A percentile compares a stretch with the other conserved stretches of the same genome.
These are phyloP conservation scores for Onychorhynchus coronatus DNA, from an alignment of 2,113 vertebrate species.

Conservation along the genomic window DNA sequence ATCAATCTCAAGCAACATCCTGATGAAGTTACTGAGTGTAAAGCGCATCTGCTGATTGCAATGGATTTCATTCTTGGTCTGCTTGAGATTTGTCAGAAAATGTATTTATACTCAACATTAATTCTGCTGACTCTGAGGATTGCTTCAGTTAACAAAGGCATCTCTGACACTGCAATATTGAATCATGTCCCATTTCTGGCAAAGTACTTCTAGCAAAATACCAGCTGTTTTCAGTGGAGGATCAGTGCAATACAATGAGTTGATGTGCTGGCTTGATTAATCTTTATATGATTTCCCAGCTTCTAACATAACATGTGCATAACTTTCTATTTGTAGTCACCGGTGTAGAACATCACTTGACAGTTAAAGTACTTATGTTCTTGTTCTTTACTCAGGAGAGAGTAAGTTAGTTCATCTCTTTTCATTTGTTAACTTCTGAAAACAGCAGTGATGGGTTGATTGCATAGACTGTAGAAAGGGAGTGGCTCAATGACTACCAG, in stretches of 20 bases:
- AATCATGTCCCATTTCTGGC: slow-evolving; percentile 48
- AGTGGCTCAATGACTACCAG: neutral
- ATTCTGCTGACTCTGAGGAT: slow-evolving; percentile 51
- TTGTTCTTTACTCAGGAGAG: neutral
- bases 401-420: neutral
- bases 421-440: neutral
- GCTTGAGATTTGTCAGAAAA: slow-evolving; percentile 42
- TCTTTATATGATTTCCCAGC: slow-evolving; percentile 26
- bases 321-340: neutral
- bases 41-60: slow-evolving; percentile 48
- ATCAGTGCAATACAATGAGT: slow-evolving; percentile 26
- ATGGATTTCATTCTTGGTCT: neutral
- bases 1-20: slow-evolving; percentile 44
- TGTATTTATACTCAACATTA: slow-evolving; percentile 50
- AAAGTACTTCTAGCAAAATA: slow-evolving; percentile 37
- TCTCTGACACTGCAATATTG: slow-evolving; percentile 45
- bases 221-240: slow-evolving; percentile 52
- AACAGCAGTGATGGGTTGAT: neutral
- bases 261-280: slow-evolving; percentile 49
- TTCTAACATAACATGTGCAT: neutral
- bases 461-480: neutral
- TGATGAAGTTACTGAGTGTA: slow-evolving; percentile 18
- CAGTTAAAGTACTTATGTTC: neutral
- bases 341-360: neutral
- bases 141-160: slow-evolving; percentile 48